A percentile compares a stretch with the other conserved stretches of the same genome.
These are phyloP conservation scores for Dichetophora obliterata DNA, from an alignment of 2,888 invertebrate genomes.

Conservation along the genomic window DNA sequence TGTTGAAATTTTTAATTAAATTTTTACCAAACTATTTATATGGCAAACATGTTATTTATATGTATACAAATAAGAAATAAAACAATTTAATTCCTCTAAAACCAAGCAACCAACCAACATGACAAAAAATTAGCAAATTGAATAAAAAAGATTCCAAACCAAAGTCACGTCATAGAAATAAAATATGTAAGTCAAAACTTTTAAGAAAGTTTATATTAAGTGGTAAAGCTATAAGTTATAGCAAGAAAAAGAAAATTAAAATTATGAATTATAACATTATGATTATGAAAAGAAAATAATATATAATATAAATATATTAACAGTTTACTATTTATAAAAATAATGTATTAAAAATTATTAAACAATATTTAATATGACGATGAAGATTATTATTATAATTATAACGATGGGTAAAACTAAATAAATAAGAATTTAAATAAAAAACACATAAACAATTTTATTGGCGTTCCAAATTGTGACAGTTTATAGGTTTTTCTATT, in stretches of 20 bases:
- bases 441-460: neutral
- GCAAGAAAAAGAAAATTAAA: conserved; percentile 22
- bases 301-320: conserved; percentile 34
- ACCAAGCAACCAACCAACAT: neutral
- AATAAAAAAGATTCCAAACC: conserved; percentile 4
- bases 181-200: neutral
- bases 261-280: conserved; percentile 15
- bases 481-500: too few species aligned
- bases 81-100: conserved; percentile 1
- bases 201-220: conserved; percentile 5
- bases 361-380: conserved; percentile 48
- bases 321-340: conserved; percentile 37
- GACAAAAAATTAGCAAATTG: conserved; percentile 18
- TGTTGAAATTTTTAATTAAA: neutral
- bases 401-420: conserved; percentile 59
- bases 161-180: neutral
- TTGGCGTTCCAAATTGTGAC: neutral
- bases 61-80: neutral
- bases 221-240: neutral
- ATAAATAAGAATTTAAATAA: conserved; percentile 48
- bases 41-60: neutral
- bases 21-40: neutral
- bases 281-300: conserved; percentile 33
- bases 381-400: conserved; percentile 53
- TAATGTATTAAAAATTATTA: conserved; percentile 26